A percentile compares a stretch with the other conserved stretches of the same genome.
phyloP scores from a whole-genome alignment of 2,797 vertebrate species.

The Anabacerthia variegaticeps region DNA sequence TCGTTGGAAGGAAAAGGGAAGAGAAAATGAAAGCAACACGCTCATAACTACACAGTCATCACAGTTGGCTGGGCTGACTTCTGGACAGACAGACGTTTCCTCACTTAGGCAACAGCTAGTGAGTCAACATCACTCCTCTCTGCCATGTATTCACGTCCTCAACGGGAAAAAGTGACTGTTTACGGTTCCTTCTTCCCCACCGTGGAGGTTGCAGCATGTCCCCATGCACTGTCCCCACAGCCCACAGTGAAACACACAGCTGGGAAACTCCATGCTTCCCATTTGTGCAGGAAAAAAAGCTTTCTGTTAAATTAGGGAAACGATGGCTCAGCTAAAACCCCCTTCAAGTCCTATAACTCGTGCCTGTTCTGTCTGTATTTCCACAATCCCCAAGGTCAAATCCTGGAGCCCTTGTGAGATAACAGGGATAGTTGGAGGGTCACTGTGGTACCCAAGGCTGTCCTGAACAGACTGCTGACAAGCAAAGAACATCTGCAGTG shows the following conservation, averaged over 20 bases:
- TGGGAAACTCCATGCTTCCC: slow-evolving; percentile 25
- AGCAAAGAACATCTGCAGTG: background rate
- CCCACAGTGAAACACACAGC: fast-evolving
- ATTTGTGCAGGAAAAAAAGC: background rate
- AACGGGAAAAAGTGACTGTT: background rate
- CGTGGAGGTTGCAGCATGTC: background rate
- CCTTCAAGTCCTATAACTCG: background rate
- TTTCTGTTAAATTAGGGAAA: background rate
- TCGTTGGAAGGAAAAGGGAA: slow-evolving; percentile 42
- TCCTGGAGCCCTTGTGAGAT: fast-evolving
- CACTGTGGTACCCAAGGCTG: background rate
- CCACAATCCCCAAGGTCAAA: background rate
- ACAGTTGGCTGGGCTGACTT: background rate
- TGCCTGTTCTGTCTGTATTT: background rate
- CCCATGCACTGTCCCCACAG: background rate
- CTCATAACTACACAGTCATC: background rate
- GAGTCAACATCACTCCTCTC: slow-evolving; percentile 31
- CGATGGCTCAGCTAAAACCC: background rate
- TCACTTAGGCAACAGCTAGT: background rate
- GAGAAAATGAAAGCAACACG: slow-evolving; percentile 61
- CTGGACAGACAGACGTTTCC: background rate
- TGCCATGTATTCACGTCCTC: background rate
- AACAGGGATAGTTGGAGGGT: background rate
- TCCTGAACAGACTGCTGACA: background rate
- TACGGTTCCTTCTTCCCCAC: background rate